A percentile compares a stretch with the other conserved stretches of the same genome.
Evolutionary conservation across 2,888 invertebrate species (phyloP).

Genomic region (Drosophila maculinotata): DNA sequence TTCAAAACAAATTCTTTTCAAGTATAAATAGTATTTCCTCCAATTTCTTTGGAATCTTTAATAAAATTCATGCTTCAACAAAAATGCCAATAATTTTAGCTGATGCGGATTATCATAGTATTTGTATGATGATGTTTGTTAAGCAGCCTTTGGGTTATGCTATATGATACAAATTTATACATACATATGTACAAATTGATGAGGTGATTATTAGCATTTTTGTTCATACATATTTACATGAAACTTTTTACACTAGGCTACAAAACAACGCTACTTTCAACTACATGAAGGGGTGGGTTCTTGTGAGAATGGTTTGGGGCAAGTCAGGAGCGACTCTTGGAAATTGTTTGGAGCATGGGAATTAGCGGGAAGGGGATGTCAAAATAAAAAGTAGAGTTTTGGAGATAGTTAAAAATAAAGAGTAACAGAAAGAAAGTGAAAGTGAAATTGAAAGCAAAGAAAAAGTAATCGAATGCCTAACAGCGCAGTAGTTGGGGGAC

Average conservation of each 20-base stretch:
- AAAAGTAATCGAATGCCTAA: slow-evolving; percentile 62
- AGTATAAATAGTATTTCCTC: slow-evolving; percentile 21
- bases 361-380: slow-evolving; percentile 37
- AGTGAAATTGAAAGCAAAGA: slow-evolving; percentile 43
- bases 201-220: slow-evolving; percentile 76
- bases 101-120: slow-evolving; percentile 39
- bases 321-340: slow-evolving; percentile 88
- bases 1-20: slow-evolving; percentile 1
- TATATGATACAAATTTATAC: slow-evolving; percentile 29
- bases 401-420: slow-evolving; percentile 24
- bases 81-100: slow-evolving; percentile 75
- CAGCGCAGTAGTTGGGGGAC: slow-evolving; percentile 56
- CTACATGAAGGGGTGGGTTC: slow-evolving; percentile 87
- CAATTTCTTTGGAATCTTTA: slow-evolving; percentile 39
- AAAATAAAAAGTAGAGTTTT: slow-evolving; percentile 38
- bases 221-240: slow-evolving; percentile 66
- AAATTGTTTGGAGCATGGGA: slow-evolving; percentile 56
- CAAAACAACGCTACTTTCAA: slow-evolving; percentile 82
- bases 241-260: slow-evolving; percentile 74
- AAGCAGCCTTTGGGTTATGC: slow-evolving; percentile 23
- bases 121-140: slow-evolving; percentile 40
- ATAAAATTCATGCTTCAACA: slow-evolving; percentile 65
- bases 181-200: slow-evolving; percentile 63
- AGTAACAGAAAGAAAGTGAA: slow-evolving; percentile 36
- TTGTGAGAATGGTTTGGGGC: slow-evolving; percentile 84